Evolutionary conservation across 2,113 vertebrate species (phyloP), one percentile per base, ranked within the genome.

Genomic region (Mellivora capensis): DNA sequence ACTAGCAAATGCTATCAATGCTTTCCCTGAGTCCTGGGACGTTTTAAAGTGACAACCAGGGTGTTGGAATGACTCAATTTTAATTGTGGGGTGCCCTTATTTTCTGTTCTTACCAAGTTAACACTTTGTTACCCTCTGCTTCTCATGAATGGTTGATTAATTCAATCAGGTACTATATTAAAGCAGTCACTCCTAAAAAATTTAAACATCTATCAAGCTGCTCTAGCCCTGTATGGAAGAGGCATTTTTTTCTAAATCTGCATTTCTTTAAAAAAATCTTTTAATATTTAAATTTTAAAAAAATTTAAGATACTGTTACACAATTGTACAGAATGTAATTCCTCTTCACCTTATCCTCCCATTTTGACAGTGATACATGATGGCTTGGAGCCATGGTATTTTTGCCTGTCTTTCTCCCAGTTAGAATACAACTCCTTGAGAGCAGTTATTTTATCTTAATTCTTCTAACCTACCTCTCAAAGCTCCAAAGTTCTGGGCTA

Each of bases 31-130:
- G 31, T 74, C n/a, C 61, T 42, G n/a, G 59, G n/a, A 37, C 88
- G 72, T 88, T 31, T 72, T 84, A 72, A 72, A 88, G 44, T 85
- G 85, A 64, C 27, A 67, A 31, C 69, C 88, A 91, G 52, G 21
- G 39, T 64, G 54, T 34, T 57, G 44, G 77, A 57, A 80, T 72
- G 61, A 57, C n/a, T 91, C 34, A 44, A 83, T 39, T 57, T 88
- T 87, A 88, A 72, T 96, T 4, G 10, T 31, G 44, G n/a, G 29
- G 1, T 93, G 31, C 20, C 6, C 37, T 88, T 85, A 49, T 74
- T 94, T 71, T 84, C n/a, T 57, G 7, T 79, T 96, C 69, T 88
- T 91, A 39, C 31, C 54, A 80, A 96, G 69, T 88, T 69, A n/a
- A n/a, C 18, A 23, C 54, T 85, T 57, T 62, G 15, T 13, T 47